phyloP scores from a whole-genome alignment of 2,113 vertebrate genomes.

The Pelobates fuscus region DNA sequence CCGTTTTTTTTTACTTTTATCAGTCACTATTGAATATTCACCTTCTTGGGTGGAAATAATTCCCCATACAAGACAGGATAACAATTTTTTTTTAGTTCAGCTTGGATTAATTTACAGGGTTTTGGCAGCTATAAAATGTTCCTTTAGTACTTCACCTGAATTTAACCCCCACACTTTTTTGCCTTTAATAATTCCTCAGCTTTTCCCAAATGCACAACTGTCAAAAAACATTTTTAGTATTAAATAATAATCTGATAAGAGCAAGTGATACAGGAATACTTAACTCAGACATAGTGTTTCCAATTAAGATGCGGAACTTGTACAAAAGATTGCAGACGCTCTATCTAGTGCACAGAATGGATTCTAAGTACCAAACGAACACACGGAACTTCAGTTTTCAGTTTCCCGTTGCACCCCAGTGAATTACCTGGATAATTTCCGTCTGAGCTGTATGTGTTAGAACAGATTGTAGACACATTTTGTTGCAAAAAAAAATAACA shows the following conservation, averaged over 20 bases:
- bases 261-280: slow-evolving; percentile 8
- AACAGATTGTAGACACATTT: slow-evolving; percentile 34
- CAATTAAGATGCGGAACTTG: slow-evolving; percentile 40
- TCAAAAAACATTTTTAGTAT: slow-evolving; percentile 27
- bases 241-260: slow-evolving; percentile 44
- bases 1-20: neutral
- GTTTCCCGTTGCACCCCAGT: slow-evolving; percentile 8
- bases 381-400: slow-evolving; percentile 14
- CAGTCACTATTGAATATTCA: slow-evolving; percentile 27
- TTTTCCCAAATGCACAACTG: slow-evolving; percentile 37
- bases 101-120: slow-evolving; percentile 42
- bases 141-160: slow-evolving; percentile 37
- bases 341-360: neutral
- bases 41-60: slow-evolving; percentile 24
- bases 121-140: slow-evolving; percentile 39
- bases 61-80: slow-evolving; percentile 15
- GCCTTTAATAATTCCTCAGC: slow-evolving; percentile 20
- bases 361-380: slow-evolving; percentile 28
- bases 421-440: slow-evolving; percentile 27
- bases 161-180: slow-evolving; percentile 14
- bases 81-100: slow-evolving; percentile 24
- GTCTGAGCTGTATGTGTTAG: slow-evolving; percentile 8
- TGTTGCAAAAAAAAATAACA: neutral
- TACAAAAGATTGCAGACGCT: neutral
- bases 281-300: slow-evolving; percentile 34